Evolutionary conservation across 2,797 vertebrate species (phyloP), one percentile per base, ranked within the genome.

Genomic region (Tachyglossus aculeatus): DNA sequence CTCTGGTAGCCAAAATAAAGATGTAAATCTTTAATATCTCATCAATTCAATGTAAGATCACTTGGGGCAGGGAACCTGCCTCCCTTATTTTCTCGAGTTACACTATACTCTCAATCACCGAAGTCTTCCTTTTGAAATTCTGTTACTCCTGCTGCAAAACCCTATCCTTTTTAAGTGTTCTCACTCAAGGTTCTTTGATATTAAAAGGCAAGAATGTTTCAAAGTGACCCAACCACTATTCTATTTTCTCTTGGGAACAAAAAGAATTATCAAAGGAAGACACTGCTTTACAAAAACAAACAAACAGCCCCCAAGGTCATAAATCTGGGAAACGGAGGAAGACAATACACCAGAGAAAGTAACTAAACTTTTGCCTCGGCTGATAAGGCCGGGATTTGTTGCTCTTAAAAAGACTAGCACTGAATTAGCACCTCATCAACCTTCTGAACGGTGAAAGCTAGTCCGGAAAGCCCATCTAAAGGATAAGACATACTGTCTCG

Each of bases 131-230:
- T 27, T 45, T 12, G 31, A 44, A n/a, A 59, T 62, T 10, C 2
- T 55, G 36, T 33, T 37, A 47, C 18, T 12, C 21, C 34, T 77
- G 13, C 24, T 64, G 58, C 21, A 65, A 52, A 67, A 40, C 18
- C n/a, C n/a, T 71, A 52, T 5, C 60, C 14, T 44, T 81, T 47
- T 56, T 71, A 47, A 63, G 68, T 3, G 53, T 29, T 12, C 11
- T 56, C 18, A 67, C 9, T 55, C 21, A 55, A 54, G 18, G 48
- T 74, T 54, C 16, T 47, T 57, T 50, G 68, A 71, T 47, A 81
- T 24, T 4, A 69, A 16, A 45, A 81, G 22, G 34, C 71, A 71
- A 78, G 18, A 74, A 12, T 6, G 9, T 14, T 69, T 81, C 63
- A 72, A 69, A 67, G 15, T 47, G 68, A 47, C 25, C 34, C 31